Evolutionary conservation across 1,140 invertebrate species (phyloP), one percentile per base, ranked within the genome.

Genomic region (Lutraria rhynchaena): DNA sequence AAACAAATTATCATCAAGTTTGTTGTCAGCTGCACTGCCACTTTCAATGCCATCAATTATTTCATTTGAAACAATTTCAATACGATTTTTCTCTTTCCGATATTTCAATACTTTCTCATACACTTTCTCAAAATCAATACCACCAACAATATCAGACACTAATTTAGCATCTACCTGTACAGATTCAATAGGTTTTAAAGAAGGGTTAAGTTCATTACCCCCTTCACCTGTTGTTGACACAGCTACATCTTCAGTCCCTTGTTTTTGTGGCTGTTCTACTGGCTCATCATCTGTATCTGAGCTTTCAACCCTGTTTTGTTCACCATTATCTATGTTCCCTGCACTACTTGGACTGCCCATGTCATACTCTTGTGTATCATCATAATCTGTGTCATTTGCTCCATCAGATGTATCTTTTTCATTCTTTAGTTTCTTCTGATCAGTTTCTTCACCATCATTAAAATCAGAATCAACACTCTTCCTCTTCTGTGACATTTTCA

Each of bases 31-130:
- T 19, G 44, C 27, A 11, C 65, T 46, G 15, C 27, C 82, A 9
- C 60, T 17, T 15, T 73, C 53, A 44, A 55, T 33, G n/a, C 19
- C 70, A 33, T 75, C 70, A 51, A 89, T 49, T 15, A 91, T 51
- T 57, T 84, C 75, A 77, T 86, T 85, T 5, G 84, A 87, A 1
- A 88, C 86, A 58, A 89, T 49, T 61, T 91, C 85, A 15, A 91
- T 67, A 60, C 90, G 83, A 53, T 89, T 84, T 67, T 82, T 81
- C n/a, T 83, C 67, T 27, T 69, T 57, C 71, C 86, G 83, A 11
- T 84, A 77, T 53, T 83, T 61, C 31, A 84, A 69, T 11, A 91
- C 61, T 77, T 83, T 81, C 5, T 89, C 75, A 83, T 87, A 87
- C 24, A 89, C 77, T 19, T 57, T 31, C 35, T 77, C 49, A 35